These are phyloP conservation scores for Hylia prasina DNA, from an alignment of 2,113 vertebrate species.

Conservation along the genomic window DNA sequence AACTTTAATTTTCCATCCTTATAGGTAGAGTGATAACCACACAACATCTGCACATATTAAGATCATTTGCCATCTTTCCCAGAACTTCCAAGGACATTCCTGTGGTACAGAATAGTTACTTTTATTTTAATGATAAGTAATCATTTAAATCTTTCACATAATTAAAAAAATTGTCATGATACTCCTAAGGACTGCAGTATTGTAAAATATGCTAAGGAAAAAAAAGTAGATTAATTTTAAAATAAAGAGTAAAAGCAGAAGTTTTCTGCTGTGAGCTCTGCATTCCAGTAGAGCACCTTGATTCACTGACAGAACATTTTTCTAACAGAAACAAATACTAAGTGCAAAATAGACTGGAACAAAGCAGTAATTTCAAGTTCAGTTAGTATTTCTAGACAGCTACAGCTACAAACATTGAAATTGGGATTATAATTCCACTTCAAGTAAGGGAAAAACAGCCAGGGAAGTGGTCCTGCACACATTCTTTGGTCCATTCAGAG, in stretches of 20 bases:
- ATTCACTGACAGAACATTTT: background rate
- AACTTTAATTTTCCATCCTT: background rate
- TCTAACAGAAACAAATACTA: background rate
- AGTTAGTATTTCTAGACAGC: background rate
- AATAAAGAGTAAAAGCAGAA: background rate
- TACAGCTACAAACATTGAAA: background rate
- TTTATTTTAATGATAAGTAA: background rate
- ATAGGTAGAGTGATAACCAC: background rate
- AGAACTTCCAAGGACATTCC: background rate
- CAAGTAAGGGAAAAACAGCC: background rate
- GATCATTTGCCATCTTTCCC: background rate
- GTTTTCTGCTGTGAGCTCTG: background rate
- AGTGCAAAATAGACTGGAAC: background rate
- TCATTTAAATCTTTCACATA: background rate
- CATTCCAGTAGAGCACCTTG: background rate
- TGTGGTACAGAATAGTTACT: rapidly evolving
- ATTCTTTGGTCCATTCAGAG: background rate
- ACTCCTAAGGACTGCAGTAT: background rate
- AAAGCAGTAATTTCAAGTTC: background rate
- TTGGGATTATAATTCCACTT: background rate
- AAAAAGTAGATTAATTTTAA: background rate
- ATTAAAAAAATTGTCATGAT: rapidly evolving
- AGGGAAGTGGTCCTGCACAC: background rate
- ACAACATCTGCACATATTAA: background rate
- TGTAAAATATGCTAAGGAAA: background rate